Evolutionary conservation across 2,888 invertebrate genomes (phyloP), one percentile per base, ranked within the genome.

Genomic region (Conistra vaccinii): DNA sequence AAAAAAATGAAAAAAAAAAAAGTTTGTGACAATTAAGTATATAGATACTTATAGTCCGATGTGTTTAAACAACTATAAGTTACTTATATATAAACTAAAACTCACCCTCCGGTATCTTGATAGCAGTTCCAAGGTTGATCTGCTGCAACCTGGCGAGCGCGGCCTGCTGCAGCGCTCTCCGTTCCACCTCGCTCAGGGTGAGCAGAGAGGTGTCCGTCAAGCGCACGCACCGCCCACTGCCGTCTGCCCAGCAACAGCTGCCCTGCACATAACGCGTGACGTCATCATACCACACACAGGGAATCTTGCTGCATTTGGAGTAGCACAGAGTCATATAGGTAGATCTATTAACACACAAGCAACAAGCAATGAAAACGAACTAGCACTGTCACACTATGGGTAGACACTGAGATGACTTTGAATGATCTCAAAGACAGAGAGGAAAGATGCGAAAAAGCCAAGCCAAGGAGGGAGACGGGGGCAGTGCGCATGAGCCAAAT

Each of bases 91-190:
- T 61, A n/a, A 32, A 29, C 26, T 26, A 58, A 20, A 5, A 91
- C 96, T 96, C 91, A 98, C 98, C 98, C 96, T 97, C 98, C 68
- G 99, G 98, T 91, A 98, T 97, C 94, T 98, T 97, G 90, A 99
- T 97, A 81, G 97, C 96, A 83, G 98, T 98, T 55, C 98, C 99
- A 48, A 99, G 97, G 95, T 98, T 98, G 89, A 98, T 97, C 87
- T 98, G 98, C 92, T 98, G 98, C 76, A 99, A 97, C 92, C 98
- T 98, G 35, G 98, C 98, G 51, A 99, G 96, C 1, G 99, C 98
- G 66, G 99, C 98, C 91, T 98, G 98, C 95, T 98, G 98, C 79
- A 99, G 97, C 70, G 98, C 97, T 84, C 98, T 97, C 78, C 98
- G 96, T 95, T 99, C 98, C 85, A 98, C 97, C 89, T 98, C 98